Evolutionary conservation across 2,113 vertebrate genomes (phyloP), one percentile per base, ranked within the genome.

Genomic region (Perca schrenkii): DNA sequence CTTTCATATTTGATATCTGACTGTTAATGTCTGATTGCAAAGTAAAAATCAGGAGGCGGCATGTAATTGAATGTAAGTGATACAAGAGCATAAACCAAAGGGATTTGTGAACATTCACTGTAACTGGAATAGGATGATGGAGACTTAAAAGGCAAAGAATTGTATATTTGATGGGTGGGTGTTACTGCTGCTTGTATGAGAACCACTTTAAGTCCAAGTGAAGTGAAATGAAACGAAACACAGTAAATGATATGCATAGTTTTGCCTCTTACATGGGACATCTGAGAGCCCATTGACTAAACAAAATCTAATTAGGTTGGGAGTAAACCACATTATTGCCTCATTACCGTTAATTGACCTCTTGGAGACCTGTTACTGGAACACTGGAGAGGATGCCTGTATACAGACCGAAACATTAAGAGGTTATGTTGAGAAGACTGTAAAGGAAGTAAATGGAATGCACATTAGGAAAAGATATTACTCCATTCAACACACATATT

Each of bases 271-370:
- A 84, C 83, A 80, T 76, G 83, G 84, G 88, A 93, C 80, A 94
- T 92, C 83, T 83, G 88, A 92, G 86, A 94, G 87, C 86, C 88
- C 84, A 91, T 85, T 87, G 93, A 93, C 90, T 89, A 86, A 85
- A 85, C 75, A 28, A 87, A 94, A 96, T 92, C 89, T 87, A 89
- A 94, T 95, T 93, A 94, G 77, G 82, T 86, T 91, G 77, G 84
- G 80, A 91, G 88, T 86, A 93, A 95, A 95, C 81, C 70, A 72
- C 92, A 95, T 95, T 95, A 95, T 92, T 90, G 88, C 85, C 70
- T 95, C 94, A 93, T 95, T 95, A 94, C 86, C 6, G 88, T 91
- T 94, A 94, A 95, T 94, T 95, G 94, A 95, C 95, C 94, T 95
- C 93, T 92, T 54, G 66, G 87, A 95, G 93, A 95, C 93, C 93